These are phyloP conservation scores for Chionomys nivalis DNA, from an alignment of 2,113 vertebrate species.

Conservation along the genomic window DNA sequence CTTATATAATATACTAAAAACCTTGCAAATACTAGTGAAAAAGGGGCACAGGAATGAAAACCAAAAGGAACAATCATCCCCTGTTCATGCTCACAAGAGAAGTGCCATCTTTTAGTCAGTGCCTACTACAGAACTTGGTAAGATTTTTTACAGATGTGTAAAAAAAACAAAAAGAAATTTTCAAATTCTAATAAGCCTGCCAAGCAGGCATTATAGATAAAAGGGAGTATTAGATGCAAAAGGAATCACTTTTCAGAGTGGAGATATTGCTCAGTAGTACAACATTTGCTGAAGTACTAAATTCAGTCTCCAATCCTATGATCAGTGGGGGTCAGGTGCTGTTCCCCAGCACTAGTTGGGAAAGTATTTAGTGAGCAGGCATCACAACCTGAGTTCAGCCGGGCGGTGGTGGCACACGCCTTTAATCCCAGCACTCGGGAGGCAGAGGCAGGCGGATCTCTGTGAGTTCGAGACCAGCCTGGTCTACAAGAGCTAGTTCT, in stretches of 20 bases:
- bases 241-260: neutral
- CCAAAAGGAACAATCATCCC: neutral
- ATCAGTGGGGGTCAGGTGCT: neutral
- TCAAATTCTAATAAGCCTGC: slow-evolving; percentile 1
- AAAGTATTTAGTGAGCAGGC: neutral
- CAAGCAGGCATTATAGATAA: slow-evolving; percentile 16
- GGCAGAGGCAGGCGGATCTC: no score
- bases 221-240: neutral
- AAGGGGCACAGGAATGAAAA: neutral
- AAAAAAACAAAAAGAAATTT: neutral
- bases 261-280: neutral
- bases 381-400: neutral
- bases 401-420: no score
- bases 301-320: neutral
- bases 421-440: no score
- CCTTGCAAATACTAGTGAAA: neutral
- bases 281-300: neutral
- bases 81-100: slow-evolving; percentile 9
- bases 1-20: slow-evolving; percentile 43
- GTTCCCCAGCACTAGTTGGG: neutral
- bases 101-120: neutral
- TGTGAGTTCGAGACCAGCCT: no score
- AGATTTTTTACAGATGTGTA: neutral
- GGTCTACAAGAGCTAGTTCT: no score
- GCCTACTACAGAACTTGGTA: neutral